phyloP scores from a whole-genome alignment of 2,113 vertebrate species.

The Hyaena hyaena region DNA sequence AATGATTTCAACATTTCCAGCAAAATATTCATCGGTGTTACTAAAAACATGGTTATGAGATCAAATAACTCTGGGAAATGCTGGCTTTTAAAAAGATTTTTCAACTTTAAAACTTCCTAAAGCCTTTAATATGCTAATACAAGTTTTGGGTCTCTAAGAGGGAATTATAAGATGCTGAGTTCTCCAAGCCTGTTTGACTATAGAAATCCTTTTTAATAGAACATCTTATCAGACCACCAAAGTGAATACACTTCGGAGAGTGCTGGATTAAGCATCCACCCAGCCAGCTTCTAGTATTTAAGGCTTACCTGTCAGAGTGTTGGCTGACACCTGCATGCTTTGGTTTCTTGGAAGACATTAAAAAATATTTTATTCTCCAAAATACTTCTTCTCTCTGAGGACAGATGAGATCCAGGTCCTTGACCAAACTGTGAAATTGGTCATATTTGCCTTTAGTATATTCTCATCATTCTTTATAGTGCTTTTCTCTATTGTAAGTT shows the following conservation, averaged over 20 bases:
- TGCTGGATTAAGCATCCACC: not conserved
- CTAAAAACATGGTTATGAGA: not conserved
- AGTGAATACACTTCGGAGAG: not conserved
- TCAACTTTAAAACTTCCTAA: slow-evolving; percentile 23
- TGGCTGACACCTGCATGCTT: not conserved
- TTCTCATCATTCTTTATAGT: not conserved
- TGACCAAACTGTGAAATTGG: not conserved
- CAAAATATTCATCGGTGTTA: not conserved
- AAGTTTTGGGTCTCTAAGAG: not conserved
- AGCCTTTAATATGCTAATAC: slow-evolving; percentile 39
- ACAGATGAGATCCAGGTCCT: not conserved
- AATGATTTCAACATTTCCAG: slow-evolving; percentile 36
- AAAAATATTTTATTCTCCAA: not conserved
- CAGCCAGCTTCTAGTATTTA: not conserved
- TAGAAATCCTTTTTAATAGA: not conserved
- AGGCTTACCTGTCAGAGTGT: not conserved
- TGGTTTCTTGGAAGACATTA: slow-evolving; percentile 14
- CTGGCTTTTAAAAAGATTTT: not conserved
- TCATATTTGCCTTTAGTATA: not conserved
- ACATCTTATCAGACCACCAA: not conserved
- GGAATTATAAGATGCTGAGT: not conserved
- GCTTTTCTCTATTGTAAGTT: not conserved
- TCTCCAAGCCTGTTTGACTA: not conserved
- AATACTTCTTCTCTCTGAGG: not conserved
- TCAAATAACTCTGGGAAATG: not conserved